These are phyloP conservation scores for Plestiodon gilberti DNA, from an alignment of 2,113 vertebrate genomes.

Conservation along the genomic window DNA sequence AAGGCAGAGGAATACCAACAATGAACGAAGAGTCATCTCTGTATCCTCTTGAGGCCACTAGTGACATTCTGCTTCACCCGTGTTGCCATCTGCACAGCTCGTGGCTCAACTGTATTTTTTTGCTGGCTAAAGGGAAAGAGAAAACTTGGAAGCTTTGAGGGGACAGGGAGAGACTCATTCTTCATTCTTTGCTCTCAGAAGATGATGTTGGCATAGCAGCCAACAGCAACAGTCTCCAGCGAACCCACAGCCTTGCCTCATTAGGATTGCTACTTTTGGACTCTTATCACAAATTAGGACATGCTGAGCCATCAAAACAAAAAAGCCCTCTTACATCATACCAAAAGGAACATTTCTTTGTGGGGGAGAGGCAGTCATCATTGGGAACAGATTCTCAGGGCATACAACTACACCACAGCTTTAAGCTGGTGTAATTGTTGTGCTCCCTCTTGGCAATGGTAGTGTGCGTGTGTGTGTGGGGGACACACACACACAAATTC, in stretches of 20 bases:
- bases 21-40: background rate
- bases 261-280: background rate
- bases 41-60: background rate
- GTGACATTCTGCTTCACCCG: background rate
- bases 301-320: conserved; percentile 19
- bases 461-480: background rate
- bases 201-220: conserved; percentile 1
- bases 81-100: conserved; percentile 17
- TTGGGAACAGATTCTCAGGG: background rate
- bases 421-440: background rate
- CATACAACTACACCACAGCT: background rate
- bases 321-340: background rate
- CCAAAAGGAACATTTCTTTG: conserved; percentile 5
- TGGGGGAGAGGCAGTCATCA: background rate
- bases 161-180: conserved; percentile 15
- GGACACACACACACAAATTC: background rate
- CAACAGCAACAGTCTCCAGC: conserved; percentile 12
- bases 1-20: background rate
- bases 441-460: background rate
- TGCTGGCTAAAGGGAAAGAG: background rate
- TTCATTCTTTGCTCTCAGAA: conserved; percentile 2
- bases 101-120: conserved; percentile 34
- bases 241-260: background rate
- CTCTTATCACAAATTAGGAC: conserved; percentile 1
- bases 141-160: background rate